A percentile compares a stretch with the other conserved stretches of the same genome.
These are phyloP conservation scores for Sitophilus oryzae DNA, from an alignment of 1,140 invertebrate genomes.

Conservation along the genomic window DNA sequence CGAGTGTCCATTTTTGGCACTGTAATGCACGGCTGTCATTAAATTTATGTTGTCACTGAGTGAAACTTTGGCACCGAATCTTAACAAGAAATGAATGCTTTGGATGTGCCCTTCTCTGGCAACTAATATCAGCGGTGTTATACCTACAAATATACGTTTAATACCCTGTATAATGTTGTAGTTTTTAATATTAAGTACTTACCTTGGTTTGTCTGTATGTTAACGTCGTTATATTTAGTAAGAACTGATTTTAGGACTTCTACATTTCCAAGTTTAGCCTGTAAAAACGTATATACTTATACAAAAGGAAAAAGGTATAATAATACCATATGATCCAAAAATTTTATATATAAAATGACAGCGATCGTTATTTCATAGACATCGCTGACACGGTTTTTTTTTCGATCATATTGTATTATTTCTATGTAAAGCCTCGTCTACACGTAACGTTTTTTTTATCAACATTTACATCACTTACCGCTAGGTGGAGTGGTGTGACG, in stretches of 20 bases:
- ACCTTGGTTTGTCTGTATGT: conserved; percentile 30
- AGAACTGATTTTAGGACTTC: conserved; percentile 28
- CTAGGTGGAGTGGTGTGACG: conserved; percentile 55
- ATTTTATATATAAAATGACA: too few relatives aligned
- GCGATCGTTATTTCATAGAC: too few relatives aligned
- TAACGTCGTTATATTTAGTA: conserved; percentile 29
- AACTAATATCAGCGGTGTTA: conserved; percentile 56
- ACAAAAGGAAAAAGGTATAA: background rate
- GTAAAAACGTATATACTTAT: too few relatives aligned
- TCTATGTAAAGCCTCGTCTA: background rate
- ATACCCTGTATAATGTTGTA: background rate
- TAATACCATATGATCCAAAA: background rate
- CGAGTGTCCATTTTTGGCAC: conserved; percentile 56
- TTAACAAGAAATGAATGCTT: conserved; percentile 50
- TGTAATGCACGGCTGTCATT: conserved; percentile 56
- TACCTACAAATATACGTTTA: conserved; percentile 14
- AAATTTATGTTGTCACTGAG: conserved; percentile 45
- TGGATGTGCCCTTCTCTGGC: conserved; percentile 51
- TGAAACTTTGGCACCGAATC: conserved; percentile 47
- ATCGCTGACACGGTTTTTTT: too few relatives aligned
- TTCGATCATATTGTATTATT: too few relatives aligned
- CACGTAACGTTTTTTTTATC: too few relatives aligned
- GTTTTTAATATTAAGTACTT: background rate
- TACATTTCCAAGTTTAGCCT: conserved; percentile 33
- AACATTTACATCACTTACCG: conserved; percentile 44